Conservation (phyloP, 1,140 invertebrate species). For the Nilaparvata lugens region DNA sequence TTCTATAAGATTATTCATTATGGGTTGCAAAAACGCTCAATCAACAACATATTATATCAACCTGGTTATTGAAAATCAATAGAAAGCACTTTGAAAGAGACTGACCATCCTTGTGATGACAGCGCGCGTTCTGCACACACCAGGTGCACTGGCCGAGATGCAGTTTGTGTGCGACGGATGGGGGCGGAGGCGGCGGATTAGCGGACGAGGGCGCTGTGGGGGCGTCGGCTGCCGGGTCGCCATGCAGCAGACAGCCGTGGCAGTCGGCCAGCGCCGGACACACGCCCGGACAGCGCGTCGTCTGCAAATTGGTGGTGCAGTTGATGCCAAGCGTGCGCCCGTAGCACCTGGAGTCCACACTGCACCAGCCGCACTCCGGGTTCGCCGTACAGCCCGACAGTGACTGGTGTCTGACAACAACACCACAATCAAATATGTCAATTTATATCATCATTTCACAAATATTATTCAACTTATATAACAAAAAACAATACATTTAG, state of each 20-base stretch:
- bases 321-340: slow-evolving; percentile 70
- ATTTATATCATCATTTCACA: too few species aligned
- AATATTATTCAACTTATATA: too few species aligned
- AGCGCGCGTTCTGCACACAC: slow-evolving; percentile 88
- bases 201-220: slow-evolving; percentile 43
- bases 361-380: slow-evolving; percentile 91
- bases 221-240: slow-evolving; percentile 37
- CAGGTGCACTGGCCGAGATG: slow-evolving; percentile 72
- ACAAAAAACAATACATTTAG: too few species aligned
- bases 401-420: slow-evolving; percentile 47
- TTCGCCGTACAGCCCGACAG: slow-evolving; percentile 74
- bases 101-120: slow-evolving; percentile 70
- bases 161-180: slow-evolving; percentile 63
- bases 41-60: too few species aligned
- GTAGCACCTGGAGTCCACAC: slow-evolving; percentile 70
- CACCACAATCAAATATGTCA: too few species aligned
- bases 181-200: slow-evolving; percentile 45
- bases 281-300: slow-evolving; percentile 68
- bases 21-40: too few species aligned
- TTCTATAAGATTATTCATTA: not conserved
- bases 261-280: slow-evolving; percentile 81
- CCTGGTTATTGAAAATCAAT: too few species aligned
- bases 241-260: slow-evolving; percentile 76
- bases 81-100: slow-evolving; percentile 9
- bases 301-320: slow-evolving; percentile 81